Base-by-base conservation (phyloP, 2,888 invertebrate species). In the Lysandra bellargus region DNA sequence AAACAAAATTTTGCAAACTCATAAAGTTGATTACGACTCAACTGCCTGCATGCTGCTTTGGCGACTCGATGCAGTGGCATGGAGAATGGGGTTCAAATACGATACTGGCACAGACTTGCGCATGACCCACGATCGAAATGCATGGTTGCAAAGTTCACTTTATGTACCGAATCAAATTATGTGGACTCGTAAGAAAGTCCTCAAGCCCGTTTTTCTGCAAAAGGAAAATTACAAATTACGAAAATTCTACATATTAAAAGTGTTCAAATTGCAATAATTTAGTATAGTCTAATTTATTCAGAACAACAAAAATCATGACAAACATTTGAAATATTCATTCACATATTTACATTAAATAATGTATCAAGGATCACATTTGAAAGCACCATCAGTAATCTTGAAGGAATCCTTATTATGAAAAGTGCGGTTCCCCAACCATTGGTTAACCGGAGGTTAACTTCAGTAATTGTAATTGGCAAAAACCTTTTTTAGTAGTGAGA, bases 1-100 rank as follows among this genome's bases (percentile, higher is more conserved):
- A 69, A 37, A 69, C 69, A 69, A 69, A 69, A 69, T 69, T 69
- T 69, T 17, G 69, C 69, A 69, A 69, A 69, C 69, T 37, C 69
- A 69, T 37, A 69, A 69, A 69, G 33, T 37, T 69, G 69, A 69
- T 69, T 14, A 17, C 33, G 33, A 69, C 69, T 69, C 33, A 17
- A 69, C 69, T 69, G 17, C 69, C 69, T 69, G 69, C 69, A 69
- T 69, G 69, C 69, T 33, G 69, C 69, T 69, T 69, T 69, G 33
- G 69, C 69, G 33, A 69, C 69, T 37, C 33, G 33, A 69, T 69
- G 69, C 69, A 37, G 9, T 30, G 4, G 33, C 69, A 69, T 69
- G 69, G 33, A 33, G 37, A 69, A 69, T 33, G 14, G 69, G 69
- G 69, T 69, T 69, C 2, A 64, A 64, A 64, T 23, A 9, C 30